Conservation (phyloP, 2,797 vertebrate genomes). For the Muscicapa comitata region DNA sequence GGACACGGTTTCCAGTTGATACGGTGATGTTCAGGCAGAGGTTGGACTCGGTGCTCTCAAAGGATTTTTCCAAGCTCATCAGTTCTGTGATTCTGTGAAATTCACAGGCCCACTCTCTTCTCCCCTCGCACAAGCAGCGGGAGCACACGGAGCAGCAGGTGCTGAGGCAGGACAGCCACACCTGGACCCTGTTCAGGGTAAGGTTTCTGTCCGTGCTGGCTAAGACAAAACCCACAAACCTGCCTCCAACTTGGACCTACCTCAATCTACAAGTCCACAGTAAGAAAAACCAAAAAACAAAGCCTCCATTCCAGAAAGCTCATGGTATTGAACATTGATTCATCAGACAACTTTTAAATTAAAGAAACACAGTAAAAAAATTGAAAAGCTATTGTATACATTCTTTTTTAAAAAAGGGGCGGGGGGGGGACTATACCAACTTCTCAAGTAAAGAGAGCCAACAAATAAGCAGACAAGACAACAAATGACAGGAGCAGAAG, state of each 20-base stretch:
- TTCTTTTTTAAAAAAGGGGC: fast-evolving
- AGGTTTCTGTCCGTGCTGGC: fast-evolving
- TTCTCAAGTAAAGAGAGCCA: not conserved
- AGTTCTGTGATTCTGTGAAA: not conserved
- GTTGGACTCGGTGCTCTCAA: fast-evolving
- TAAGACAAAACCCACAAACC: fast-evolving
- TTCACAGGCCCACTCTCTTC: fast-evolving
- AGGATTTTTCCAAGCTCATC: not conserved
- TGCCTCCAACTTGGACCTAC: not conserved
- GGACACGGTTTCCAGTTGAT: fast-evolving
- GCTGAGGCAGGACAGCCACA: fast-evolving
- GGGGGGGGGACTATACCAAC: fast-evolving
- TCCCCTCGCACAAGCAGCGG: fast-evolving
- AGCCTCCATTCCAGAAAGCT: not conserved
- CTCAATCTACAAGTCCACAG: not conserved
- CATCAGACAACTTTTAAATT: not conserved
- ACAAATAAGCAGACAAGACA: not conserved
- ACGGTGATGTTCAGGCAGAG: too few species aligned
- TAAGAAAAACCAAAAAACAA: not conserved
- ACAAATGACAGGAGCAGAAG: fast-evolving
- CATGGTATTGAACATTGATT: fast-evolving
- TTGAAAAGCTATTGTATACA: not conserved
- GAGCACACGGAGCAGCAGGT: not conserved
- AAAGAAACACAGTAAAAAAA: not conserved
- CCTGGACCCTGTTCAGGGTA: fast-evolving